These are phyloP conservation scores for Hucho hucho DNA, from an alignment of 2,113 vertebrate genomes.

Conservation along the genomic window DNA sequence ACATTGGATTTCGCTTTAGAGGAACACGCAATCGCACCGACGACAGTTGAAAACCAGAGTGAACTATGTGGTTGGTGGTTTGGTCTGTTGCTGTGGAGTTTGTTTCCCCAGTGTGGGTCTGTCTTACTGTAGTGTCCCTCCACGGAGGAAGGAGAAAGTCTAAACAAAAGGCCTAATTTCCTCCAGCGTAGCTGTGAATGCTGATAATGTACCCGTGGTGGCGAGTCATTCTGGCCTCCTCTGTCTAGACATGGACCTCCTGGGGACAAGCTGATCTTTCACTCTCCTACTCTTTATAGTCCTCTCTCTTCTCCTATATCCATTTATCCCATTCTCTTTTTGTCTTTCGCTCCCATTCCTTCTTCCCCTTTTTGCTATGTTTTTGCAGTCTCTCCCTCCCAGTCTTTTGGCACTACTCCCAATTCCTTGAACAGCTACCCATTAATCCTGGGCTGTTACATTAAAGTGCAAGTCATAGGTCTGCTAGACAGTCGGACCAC, in stretches of 20 bases:
- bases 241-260: conserved; percentile 7
- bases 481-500: conserved; percentile 25
- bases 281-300: conserved; percentile 2
- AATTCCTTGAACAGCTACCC: conserved; percentile 18
- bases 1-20: conserved; percentile 13
- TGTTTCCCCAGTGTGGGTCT: neutral
- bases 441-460: conserved; percentile 48
- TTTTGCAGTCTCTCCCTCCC: neutral
- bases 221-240: conserved; percentile 10
- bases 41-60: conserved; percentile 14
- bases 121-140: neutral
- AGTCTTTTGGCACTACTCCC: conserved; percentile 21
- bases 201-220: conserved; percentile 16
- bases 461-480: conserved; percentile 31
- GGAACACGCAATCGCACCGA: neutral
- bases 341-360: neutral
- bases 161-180: conserved; percentile 6
- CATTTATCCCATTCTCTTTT: conserved; percentile 3
- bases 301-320: neutral
- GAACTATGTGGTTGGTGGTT: conserved; percentile 13
- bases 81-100: neutral
- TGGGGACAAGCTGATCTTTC: neutral
- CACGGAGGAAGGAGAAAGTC: neutral
- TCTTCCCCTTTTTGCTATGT: neutral
- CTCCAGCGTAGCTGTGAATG: conserved; percentile 17